phyloP scores from a whole-genome alignment of 2,113 vertebrate species.

The Felis chaus region DNA sequence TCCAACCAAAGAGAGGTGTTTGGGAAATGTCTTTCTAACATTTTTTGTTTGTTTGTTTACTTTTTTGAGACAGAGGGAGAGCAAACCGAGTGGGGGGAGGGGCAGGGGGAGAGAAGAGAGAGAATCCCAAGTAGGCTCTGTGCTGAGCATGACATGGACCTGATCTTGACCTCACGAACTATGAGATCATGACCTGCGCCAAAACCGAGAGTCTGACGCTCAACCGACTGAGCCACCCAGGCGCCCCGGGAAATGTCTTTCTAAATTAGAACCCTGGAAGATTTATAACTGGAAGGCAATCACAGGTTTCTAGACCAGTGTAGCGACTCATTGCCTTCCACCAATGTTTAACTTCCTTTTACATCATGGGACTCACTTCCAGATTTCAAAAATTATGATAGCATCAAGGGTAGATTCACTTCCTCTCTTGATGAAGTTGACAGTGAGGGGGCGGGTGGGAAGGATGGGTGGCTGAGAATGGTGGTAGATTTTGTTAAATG shows the following conservation, averaged over 20 bases:
- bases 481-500: neutral
- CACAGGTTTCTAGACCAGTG: neutral
- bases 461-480: neutral
- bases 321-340: neutral
- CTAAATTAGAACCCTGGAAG: neutral
- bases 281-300: neutral
- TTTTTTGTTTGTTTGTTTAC: no score
- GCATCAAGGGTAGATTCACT: neutral
- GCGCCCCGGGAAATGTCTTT: neutral
- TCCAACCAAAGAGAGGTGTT: neutral
- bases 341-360: neutral
- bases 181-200: no score
- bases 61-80: no score
- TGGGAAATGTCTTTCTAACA: neutral
- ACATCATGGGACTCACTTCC: slow-evolving; percentile 20
- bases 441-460: neutral
- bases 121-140: no score
- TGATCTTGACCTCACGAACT: no score
- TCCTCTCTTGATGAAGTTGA: slow-evolving; percentile 25
- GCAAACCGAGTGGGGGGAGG: no score
- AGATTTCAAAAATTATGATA: slow-evolving; percentile 32
- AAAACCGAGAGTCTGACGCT: no score
- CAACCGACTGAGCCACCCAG: no score
- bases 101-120: no score
- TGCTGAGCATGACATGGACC: no score